Percentiles rank a stretch among this genome's conserved stretches.
These are phyloP conservation scores for Rhynchonema sp. DNA, from an alignment of 2,888 invertebrate genomes.

Conservation along the genomic window DNA sequence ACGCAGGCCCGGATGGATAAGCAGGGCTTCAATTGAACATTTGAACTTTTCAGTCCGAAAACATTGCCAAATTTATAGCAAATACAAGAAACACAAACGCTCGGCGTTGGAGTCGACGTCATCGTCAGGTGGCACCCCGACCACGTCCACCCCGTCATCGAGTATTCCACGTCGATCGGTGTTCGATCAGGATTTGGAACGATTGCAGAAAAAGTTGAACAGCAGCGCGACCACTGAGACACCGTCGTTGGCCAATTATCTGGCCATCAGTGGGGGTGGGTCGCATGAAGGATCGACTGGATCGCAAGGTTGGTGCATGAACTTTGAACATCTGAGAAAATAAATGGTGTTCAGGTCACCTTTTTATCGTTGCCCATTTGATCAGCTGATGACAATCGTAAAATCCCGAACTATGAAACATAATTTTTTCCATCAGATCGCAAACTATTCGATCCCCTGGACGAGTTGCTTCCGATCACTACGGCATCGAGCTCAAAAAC, in stretches of 20 bases:
- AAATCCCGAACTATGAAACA: too few species aligned
- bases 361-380: too few species aligned
- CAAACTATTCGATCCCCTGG: neutral
- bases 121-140: too few species aligned
- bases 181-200: slow-evolving; percentile 82
- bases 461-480: neutral
- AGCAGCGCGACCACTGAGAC: neutral
- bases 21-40: too few species aligned
- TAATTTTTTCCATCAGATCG: too few species aligned
- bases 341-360: too few species aligned
- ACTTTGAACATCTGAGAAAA: too few species aligned
- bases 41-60: too few species aligned
- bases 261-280: neutral
- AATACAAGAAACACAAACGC: slow-evolving; percentile 2
- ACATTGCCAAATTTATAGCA: neutral
- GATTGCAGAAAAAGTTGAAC: slow-evolving; percentile 50
- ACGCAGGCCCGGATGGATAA: too few species aligned
- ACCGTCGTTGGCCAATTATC: neutral
- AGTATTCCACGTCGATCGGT: slow-evolving; percentile 72
- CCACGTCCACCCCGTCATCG: neutral
- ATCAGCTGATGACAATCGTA: too few species aligned
- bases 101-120: neutral
- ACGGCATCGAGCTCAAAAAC: neutral
- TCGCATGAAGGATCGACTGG: too few species aligned
- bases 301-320: too few species aligned